These are phyloP conservation scores for Pithys albifrons DNA, from an alignment of 2,113 vertebrate species.

Conservation along the genomic window DNA sequence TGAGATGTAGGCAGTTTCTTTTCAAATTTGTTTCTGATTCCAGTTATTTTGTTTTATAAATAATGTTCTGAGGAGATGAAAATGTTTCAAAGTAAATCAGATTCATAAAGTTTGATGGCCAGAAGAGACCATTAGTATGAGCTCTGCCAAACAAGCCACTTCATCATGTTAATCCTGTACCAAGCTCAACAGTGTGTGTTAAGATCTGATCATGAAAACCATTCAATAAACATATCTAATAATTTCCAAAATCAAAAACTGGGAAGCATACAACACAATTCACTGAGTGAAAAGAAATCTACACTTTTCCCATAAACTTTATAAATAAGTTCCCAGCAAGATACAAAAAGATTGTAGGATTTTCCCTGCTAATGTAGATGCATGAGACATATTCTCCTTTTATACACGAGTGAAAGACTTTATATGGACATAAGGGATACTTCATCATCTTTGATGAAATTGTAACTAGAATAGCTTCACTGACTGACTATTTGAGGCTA, in stretches of 20 bases:
- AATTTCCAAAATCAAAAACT: neutral
- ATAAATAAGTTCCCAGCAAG: neutral
- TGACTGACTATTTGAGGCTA: neutral
- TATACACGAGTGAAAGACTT: neutral
- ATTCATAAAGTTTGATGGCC: neutral
- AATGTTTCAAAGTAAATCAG: conserved; percentile 1
- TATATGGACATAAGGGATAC: neutral
- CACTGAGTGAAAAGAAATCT: neutral
- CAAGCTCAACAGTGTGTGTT: neutral
- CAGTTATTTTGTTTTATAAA: conserved; percentile 7
- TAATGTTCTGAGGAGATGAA: neutral
- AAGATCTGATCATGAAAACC: neutral
- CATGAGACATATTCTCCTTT: neutral
- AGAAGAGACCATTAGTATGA: neutral
- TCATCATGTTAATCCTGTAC: neutral
- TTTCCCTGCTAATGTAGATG: neutral
- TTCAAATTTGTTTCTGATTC: conserved; percentile 11
- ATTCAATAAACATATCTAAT: neutral
- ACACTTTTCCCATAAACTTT: neutral
- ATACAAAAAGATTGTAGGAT: neutral
- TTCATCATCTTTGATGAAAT: neutral
- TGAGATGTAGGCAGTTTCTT: neutral
- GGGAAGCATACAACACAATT: neutral
- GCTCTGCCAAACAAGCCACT: neutral
- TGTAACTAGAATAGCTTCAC: neutral